Evolutionary conservation across 2,113 vertebrate species (phyloP), one percentile per base, ranked within the genome.

Genomic region (Epinephelus moara): DNA sequence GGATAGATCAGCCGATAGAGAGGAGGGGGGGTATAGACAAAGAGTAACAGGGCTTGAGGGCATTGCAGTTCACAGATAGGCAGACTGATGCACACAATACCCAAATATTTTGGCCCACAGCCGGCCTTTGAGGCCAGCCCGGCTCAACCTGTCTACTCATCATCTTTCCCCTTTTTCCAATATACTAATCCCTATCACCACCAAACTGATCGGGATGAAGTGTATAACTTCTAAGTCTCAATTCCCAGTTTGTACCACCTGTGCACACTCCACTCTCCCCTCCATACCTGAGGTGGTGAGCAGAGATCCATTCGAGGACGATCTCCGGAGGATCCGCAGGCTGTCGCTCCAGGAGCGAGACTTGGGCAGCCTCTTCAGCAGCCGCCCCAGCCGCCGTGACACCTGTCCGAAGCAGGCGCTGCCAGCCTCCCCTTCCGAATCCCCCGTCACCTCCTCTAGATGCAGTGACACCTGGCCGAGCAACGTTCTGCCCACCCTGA

Each of bases 361-460:
- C 93, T 97, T 97, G 37, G 96, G 97, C 53, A 98, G 95, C 81
- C 97, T 96, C 72, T 95, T 86, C 81, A 99, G 97, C 80, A 98
- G 89, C 74, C 95, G 94, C 27, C 95, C 96, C 77, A 99, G 93
- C 78, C 96, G 93, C 74, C 95, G 94, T 0, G 96, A 94, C 25
- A 98, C 81, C 0, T 96, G 94, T 19, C 97, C 95, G 3, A 99
- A 99, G 89, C 98, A 99, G 67, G 97, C 78, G 0, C 93, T 88
- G 4, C 93, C 85, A 1, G 67, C 63, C 75, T 89, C 88, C 18
- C 86, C 93, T 68, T 93, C 92, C 0, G 94, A 94, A 0, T 93
- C 94, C 0, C 89, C 92, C 56, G 82, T 84, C 19, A 82, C 92
- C 80, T 88, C 93, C 56, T 91, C 93, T 66, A 92, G 86, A 52